These are phyloP conservation scores for Metaphire vulgaris DNA, from an alignment of 1,140 invertebrate species.

Conservation along the genomic window DNA sequence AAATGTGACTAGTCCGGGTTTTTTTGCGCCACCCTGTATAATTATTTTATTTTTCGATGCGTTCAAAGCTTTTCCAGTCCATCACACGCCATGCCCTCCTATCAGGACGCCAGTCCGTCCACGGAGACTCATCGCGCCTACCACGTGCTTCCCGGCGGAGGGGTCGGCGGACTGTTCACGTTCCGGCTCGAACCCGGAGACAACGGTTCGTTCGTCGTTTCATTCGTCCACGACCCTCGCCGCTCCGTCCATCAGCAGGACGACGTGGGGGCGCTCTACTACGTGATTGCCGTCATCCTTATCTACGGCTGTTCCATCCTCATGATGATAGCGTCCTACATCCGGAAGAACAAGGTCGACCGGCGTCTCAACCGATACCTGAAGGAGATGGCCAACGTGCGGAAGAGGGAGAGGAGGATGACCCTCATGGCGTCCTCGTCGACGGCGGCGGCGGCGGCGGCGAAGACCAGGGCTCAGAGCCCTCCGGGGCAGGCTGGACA, in stretches of 20 bases:
- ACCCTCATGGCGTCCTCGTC: background rate
- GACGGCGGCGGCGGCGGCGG: no score
- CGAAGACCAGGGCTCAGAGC: background rate
- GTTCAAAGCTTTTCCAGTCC: no score
- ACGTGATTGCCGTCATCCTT: constrained; percentile 48
- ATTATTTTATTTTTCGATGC: no score
- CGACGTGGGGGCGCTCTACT: constrained; percentile 47
- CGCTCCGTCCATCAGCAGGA: constrained; percentile 31
- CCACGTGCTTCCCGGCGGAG: background rate
- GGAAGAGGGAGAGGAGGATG: constrained; percentile 6
- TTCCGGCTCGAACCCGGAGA: background rate
- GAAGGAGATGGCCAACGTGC: constrained; percentile 43
- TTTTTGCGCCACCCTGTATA: no score
- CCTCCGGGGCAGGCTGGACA: background rate
- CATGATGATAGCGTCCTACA: constrained; percentile 51
- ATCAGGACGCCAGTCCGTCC: no score
- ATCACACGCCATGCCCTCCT: no score
- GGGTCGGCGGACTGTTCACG: background rate
- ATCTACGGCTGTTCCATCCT: constrained; percentile 50
- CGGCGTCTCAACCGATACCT: constrained; percentile 43
- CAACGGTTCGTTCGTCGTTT: constrained; percentile 7
- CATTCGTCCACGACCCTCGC: background rate
- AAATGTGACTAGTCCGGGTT: no score
- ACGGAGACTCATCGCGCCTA: no score
- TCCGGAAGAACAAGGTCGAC: constrained; percentile 48